Evolutionary conservation across 2,797 vertebrate species (phyloP).

Genomic region (Cheirogaleus major): DNA sequence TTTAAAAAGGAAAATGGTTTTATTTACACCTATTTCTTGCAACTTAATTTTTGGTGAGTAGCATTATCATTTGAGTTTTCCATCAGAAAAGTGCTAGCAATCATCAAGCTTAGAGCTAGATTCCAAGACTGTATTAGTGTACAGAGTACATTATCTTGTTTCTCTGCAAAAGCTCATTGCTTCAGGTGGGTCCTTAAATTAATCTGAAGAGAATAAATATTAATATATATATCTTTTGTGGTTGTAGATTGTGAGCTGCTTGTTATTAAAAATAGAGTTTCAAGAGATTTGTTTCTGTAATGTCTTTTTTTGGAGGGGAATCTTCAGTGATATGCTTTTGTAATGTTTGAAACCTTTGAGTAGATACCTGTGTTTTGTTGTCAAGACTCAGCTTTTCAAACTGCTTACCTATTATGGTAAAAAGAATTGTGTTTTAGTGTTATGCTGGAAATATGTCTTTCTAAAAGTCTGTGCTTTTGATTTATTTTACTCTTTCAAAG

Average conservation of each 20-base stretch:
- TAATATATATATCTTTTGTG: neutral
- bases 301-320: neutral
- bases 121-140: neutral
- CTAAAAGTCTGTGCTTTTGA: conserved; percentile 22
- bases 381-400: neutral
- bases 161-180: conserved; percentile 33
- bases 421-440: conserved; percentile 23
- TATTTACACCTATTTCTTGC: conserved; percentile 57
- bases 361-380: neutral
- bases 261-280: conserved; percentile 41
- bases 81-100: conserved; percentile 28
- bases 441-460: conserved; percentile 42
- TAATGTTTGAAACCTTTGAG: conserved; percentile 14
- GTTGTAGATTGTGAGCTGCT: neutral
- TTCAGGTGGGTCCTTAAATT: conserved; percentile 45
- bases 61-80: conserved; percentile 70
- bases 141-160: neutral
- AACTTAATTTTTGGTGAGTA: conserved; percentile 52
- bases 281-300: conserved; percentile 18
- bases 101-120: conserved; percentile 42
- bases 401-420: conserved; percentile 17
- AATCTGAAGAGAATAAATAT: neutral
- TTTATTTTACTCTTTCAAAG: conserved; percentile 46
- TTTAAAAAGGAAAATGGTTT: conserved; percentile 57
- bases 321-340: neutral